phyloP scores from a whole-genome alignment of 2,888 invertebrate species.

The Protophormia terraenovae region DNA sequence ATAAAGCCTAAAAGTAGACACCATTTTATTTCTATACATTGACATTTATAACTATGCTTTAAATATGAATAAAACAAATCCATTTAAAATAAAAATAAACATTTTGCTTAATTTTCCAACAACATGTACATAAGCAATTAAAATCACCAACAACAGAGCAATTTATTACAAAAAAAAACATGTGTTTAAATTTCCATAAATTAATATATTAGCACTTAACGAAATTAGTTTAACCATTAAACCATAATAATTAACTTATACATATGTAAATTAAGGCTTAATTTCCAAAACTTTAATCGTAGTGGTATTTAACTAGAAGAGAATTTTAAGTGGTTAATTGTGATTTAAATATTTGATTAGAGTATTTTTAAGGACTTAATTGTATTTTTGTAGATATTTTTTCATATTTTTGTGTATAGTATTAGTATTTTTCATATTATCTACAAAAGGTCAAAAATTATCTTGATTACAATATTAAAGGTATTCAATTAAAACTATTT shows the following conservation, averaged over 20 bases:
- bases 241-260: background rate
- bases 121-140: background rate
- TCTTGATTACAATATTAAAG: too few species aligned
- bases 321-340: background rate
- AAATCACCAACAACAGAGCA: background rate
- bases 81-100: background rate
- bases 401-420: too few species aligned
- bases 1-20: constrained; percentile 33
- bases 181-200: background rate
- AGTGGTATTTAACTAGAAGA: background rate
- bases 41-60: constrained; percentile 1
- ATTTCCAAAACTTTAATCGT: background rate
- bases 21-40: background rate
- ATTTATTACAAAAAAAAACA: background rate
- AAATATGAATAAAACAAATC: background rate
- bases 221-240: background rate
- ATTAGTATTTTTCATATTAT: too few species aligned
- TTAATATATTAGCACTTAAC: background rate
- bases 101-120: background rate
- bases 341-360: background rate
- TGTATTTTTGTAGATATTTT: too few species aligned
- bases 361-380: background rate
- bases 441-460: too few species aligned
- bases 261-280: background rate
- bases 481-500: too few species aligned